Evolutionary conservation across 2,113 vertebrate genomes (phyloP).

Genomic region (Polyodon spathula): DNA sequence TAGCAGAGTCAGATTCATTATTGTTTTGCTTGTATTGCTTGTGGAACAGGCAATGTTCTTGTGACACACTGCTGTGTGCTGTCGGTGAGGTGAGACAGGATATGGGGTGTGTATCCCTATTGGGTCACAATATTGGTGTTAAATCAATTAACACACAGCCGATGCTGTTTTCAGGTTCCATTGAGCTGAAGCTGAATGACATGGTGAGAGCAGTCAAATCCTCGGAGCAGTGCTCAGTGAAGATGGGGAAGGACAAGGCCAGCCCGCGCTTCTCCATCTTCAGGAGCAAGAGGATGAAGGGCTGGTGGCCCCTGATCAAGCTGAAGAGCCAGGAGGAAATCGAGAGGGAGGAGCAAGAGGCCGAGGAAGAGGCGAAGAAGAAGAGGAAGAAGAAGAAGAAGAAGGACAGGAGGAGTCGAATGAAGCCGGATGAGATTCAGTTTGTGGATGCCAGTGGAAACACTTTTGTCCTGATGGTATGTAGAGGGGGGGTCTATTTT

Average conservation of each 20-base stretch:
- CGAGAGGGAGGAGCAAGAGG: slow-evolving; percentile 62
- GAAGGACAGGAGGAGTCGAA: slow-evolving; percentile 45
- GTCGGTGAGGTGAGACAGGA: too few species aligned
- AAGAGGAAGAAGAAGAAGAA: slow-evolving; percentile 49
- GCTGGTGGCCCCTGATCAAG: slow-evolving; percentile 87
- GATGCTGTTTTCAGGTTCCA: too few species aligned
- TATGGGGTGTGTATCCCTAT: too few species aligned
- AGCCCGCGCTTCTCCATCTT: slow-evolving; percentile 78
- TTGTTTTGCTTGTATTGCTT: too few species aligned
- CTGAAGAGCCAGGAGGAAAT: slow-evolving; percentile 66
- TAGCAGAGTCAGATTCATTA: too few species aligned
- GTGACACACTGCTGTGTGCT: too few species aligned
- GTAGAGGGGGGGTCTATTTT: too few species aligned
- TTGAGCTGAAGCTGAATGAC: slow-evolving; percentile 73
- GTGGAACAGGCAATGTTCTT: too few species aligned
- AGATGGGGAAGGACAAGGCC: slow-evolving; percentile 69
- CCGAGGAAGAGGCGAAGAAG: slow-evolving; percentile 46
- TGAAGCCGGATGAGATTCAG: slow-evolving; percentile 65
- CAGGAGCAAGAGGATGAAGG: slow-evolving; percentile 71
- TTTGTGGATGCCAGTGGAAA: slow-evolving; percentile 68
- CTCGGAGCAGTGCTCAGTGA: slow-evolving; percentile 62
- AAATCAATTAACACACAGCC: too few species aligned
- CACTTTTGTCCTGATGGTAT: slow-evolving; percentile 69
- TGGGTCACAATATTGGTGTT: too few species aligned
- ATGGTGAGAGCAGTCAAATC: slow-evolving; percentile 74